A percentile compares a stretch with the other conserved stretches of the same genome.
Conservation (phyloP, 2,888 invertebrate species). For the Xestia xanthographa region DNA sequence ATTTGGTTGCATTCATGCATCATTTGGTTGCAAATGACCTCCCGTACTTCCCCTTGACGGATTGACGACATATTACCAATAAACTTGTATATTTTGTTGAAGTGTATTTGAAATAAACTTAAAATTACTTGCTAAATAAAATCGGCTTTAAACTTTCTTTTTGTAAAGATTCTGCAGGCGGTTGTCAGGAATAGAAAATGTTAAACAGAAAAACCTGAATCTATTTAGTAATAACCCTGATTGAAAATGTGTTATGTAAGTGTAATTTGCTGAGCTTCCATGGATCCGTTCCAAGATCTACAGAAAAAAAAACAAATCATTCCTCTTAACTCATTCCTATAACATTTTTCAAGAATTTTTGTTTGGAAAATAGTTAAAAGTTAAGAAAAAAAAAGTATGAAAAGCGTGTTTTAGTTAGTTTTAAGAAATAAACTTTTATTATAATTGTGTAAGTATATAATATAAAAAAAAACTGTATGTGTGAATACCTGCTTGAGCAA, state of each 20-base stretch:
- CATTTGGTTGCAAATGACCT: neutral
- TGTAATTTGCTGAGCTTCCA: neutral
- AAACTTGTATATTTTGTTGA: neutral
- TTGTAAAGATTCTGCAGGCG: neutral
- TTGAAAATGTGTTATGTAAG: neutral
- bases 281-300: neutral
- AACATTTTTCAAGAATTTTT: slow-evolving; percentile 5
- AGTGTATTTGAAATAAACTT: neutral
- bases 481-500: too few relatives aligned
- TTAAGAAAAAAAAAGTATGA: neutral
- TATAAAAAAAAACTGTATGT: slow-evolving; percentile 7
- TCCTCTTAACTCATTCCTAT: slow-evolving; percentile 35
- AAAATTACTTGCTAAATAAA: neutral
- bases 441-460: slow-evolving; percentile 9
- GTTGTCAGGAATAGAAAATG: neutral
- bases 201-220: slow-evolving; percentile 1
- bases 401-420: slow-evolving; percentile 1
- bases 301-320: slow-evolving; percentile 19
- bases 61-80: neutral
- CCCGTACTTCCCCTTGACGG: neutral
- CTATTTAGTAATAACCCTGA: neutral
- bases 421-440: slow-evolving; percentile 22
- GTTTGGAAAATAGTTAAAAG: neutral
- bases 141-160: neutral
- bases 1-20: too few relatives aligned